A percentile compares a stretch with the other conserved stretches of the same genome.
These are phyloP conservation scores for Urocitellus parryii DNA, from an alignment of 2,113 vertebrate genomes.

Conservation along the genomic window DNA sequence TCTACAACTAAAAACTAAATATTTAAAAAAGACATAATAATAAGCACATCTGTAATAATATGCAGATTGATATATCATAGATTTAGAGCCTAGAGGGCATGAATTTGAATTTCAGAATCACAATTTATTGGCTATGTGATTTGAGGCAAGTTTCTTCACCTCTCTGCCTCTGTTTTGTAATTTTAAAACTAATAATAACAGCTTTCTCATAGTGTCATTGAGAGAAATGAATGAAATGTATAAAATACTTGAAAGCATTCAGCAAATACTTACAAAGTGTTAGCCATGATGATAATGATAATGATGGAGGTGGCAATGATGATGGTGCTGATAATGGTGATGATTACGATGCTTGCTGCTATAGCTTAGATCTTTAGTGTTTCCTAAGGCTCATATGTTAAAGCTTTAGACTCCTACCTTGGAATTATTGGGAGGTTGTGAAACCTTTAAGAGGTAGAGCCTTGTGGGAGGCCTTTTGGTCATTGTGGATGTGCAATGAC, in stretches of 20 bases:
- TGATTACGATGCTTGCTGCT: background rate
- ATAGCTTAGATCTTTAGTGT: background rate
- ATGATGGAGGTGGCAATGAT: background rate
- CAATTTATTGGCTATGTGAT: background rate
- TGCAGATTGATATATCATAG: background rate
- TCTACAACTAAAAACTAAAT: too few species aligned
- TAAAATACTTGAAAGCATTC: slow-evolving; percentile 1
- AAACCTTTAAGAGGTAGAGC: background rate
- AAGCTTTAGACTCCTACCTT: background rate
- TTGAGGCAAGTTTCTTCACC: slow-evolving; percentile 8
- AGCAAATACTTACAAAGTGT: slow-evolving; percentile 14
- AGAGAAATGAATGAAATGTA: slow-evolving; percentile 31
- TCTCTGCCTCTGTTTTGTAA: background rate
- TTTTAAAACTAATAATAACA: slow-evolving; percentile 21
- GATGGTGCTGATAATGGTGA: background rate
- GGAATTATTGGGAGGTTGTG: background rate
- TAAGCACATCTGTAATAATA: background rate
- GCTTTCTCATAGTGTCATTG: background rate
- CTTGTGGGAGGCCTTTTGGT: background rate
- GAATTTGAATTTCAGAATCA: slow-evolving; percentile 36
- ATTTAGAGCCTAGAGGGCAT: background rate
- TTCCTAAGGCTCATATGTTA: background rate
- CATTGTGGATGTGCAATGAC: background rate
- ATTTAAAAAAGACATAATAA: background rate
- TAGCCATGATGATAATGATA: background rate